Percentiles rank a stretch among this genome's conserved stretches.
Evolutionary conservation across 1,140 invertebrate species (phyloP).

Genomic region (Phthorimaea operculella): DNA sequence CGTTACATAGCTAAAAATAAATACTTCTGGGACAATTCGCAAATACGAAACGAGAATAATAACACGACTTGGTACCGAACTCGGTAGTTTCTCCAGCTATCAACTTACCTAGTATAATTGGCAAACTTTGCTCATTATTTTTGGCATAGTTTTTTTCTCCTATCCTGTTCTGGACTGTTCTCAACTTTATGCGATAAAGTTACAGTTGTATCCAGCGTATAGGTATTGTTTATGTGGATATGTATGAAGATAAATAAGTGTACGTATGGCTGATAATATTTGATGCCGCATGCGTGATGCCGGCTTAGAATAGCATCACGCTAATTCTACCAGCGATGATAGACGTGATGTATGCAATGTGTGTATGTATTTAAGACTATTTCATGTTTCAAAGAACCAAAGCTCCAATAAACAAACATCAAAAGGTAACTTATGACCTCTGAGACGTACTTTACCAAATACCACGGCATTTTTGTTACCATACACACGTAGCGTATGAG

Average conservation of each 20-base stretch:
- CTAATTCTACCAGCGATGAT: too few species aligned
- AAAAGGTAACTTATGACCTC: too few species aligned
- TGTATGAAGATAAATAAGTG: too few species aligned
- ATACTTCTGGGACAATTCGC: background rate
- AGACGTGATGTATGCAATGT: too few species aligned
- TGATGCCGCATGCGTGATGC: too few species aligned
- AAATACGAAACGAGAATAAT: background rate
- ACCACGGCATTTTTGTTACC: slow-evolving; percentile 24
- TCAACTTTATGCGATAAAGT: background rate
- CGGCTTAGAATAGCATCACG: too few species aligned
- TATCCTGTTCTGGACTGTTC: slow-evolving; percentile 6
- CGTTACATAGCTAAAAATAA: too few species aligned
- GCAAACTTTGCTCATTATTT: slow-evolving; percentile 60
- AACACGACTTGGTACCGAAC: slow-evolving; percentile 21
- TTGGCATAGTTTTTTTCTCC: slow-evolving; percentile 28
- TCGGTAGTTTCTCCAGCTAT: slow-evolving; percentile 39
- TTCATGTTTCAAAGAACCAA: too few species aligned
- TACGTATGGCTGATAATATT: too few species aligned
- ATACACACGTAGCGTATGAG: slow-evolving; percentile 14
- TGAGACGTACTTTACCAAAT: slow-evolving; percentile 17
- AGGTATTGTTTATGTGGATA: background rate
- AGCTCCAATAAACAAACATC: too few species aligned
- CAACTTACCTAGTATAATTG: slow-evolving; percentile 53
- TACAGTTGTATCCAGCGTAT: too few species aligned
- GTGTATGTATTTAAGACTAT: too few species aligned